Evolutionary conservation across 2,113 vertebrate species (phyloP).

Genomic region (Oceanites oceanicus): DNA sequence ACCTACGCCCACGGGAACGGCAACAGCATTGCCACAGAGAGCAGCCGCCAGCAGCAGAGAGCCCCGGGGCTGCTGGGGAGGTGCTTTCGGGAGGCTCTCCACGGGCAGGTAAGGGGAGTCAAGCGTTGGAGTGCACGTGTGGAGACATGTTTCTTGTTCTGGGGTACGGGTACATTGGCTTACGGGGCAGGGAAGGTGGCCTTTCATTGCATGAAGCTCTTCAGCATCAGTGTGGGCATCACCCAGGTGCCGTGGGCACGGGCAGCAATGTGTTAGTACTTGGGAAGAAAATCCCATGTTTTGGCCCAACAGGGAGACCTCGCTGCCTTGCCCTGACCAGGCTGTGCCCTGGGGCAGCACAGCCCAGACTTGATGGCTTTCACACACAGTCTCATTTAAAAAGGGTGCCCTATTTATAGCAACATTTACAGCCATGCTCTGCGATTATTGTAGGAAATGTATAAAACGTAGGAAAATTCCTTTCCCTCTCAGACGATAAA

Average conservation of each 20-base stretch:
- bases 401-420: slow-evolving; percentile 59
- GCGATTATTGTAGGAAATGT: slow-evolving; percentile 48
- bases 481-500: slow-evolving; percentile 62
- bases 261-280: neutral
- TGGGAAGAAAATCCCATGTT: neutral
- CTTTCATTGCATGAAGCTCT: neutral
- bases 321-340: neutral
- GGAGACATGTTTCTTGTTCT: neutral
- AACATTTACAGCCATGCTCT: slow-evolving; percentile 43
- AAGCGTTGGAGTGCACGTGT: accelerated
- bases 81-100: slow-evolving; percentile 86
- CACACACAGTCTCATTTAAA: slow-evolving; percentile 34
- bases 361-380: slow-evolving; percentile 50
- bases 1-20: slow-evolving; percentile 21
- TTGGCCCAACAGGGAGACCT: neutral
- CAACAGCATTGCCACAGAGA: slow-evolving; percentile 61
- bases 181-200: neutral
- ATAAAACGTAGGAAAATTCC: slow-evolving; percentile 67
- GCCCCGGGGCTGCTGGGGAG: slow-evolving; percentile 78
- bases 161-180: accelerated
- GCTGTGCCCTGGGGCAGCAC: slow-evolving; percentile 9
- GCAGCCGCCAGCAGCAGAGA: slow-evolving; percentile 42
- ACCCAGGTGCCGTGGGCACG: neutral
- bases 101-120: slow-evolving; percentile 83
- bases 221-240: neutral